phyloP scores from a whole-genome alignment of 2,113 vertebrate genomes.

The Hucho hucho region DNA sequence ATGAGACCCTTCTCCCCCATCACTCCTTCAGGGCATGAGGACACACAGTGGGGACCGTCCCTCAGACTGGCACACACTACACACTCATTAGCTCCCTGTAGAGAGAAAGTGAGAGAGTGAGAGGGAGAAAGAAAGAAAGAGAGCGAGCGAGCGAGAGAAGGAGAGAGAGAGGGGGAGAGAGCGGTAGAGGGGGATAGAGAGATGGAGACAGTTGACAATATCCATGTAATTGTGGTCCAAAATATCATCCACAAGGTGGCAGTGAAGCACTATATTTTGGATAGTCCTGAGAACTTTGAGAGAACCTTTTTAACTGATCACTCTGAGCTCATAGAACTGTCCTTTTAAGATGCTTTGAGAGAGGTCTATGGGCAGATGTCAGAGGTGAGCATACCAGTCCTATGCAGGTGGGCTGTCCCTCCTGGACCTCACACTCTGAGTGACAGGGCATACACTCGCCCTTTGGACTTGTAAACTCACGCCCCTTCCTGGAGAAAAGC shows the following conservation, averaged over 20 bases:
- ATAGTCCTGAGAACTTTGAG: background rate
- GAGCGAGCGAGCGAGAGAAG: no score
- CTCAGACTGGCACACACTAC: constrained; percentile 75
- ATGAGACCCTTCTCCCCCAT: constrained; percentile 84
- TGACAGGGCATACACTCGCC: constrained; percentile 84
- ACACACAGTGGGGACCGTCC: constrained; percentile 90
- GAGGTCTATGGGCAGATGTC: background rate
- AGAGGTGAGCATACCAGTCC: constrained; percentile 76
- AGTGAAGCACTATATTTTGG: constrained; percentile 12
- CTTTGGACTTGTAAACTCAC: constrained; percentile 78
- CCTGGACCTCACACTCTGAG: constrained; percentile 80
- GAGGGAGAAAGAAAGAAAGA: background rate
- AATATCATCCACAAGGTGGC: constrained; percentile 36
- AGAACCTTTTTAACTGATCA: no score
- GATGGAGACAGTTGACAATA: background rate
- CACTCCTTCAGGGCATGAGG: constrained; percentile 82
- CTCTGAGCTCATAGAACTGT: no score
- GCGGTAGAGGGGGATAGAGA: background rate
- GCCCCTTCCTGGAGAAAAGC: constrained; percentile 70
- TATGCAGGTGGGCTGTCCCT: constrained; percentile 78
- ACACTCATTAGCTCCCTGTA: constrained; percentile 86
- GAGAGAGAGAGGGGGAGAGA: background rate
- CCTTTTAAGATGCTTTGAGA: background rate
- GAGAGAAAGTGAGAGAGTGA: background rate
- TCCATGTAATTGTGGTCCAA: background rate